These are phyloP conservation scores for Zoanthus gigantus DNA, from an alignment of 92 coral and sea anemone species.

Conservation along the genomic window DNA sequence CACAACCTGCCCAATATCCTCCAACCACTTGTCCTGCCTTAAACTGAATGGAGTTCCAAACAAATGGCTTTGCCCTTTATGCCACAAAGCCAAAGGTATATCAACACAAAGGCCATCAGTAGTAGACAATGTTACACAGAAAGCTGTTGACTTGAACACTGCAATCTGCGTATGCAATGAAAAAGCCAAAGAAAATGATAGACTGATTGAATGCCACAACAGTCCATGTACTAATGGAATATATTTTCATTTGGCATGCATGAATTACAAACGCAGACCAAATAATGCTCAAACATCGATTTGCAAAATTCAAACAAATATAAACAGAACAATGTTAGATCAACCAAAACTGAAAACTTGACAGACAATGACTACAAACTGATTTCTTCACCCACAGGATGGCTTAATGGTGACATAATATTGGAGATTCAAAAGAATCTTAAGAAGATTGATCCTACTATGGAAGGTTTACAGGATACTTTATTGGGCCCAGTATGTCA, in stretches of 20 bases:
- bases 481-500: not conserved
- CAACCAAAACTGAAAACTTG: too few species aligned
- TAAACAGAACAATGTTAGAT: not conserved
- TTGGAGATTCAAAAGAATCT: not conserved
- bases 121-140: too few species aligned
- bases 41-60: conserved; percentile 20
- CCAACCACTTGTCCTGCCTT: too few species aligned
- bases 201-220: conserved; percentile 57
- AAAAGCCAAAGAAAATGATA: conserved; percentile 18
- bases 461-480: not conserved
- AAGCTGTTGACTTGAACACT: too few species aligned
- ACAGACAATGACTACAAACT: too few species aligned
- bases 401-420: too few species aligned
- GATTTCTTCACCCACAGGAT: too few species aligned
- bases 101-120: too few species aligned
- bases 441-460: not conserved
- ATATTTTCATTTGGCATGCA: conserved; percentile 53
- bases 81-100: not conserved
- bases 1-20: conserved; percentile 24
- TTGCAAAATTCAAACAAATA: not conserved
- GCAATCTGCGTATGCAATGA: too few species aligned
- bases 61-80: conserved; percentile 43
- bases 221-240: conserved; percentile 45
- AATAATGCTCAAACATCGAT: conserved; percentile 60
- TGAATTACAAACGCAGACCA: conserved; percentile 54